These are phyloP conservation scores for Synergus itoensis DNA, from an alignment of 2,888 invertebrate genomes.

Conservation along the genomic window DNA sequence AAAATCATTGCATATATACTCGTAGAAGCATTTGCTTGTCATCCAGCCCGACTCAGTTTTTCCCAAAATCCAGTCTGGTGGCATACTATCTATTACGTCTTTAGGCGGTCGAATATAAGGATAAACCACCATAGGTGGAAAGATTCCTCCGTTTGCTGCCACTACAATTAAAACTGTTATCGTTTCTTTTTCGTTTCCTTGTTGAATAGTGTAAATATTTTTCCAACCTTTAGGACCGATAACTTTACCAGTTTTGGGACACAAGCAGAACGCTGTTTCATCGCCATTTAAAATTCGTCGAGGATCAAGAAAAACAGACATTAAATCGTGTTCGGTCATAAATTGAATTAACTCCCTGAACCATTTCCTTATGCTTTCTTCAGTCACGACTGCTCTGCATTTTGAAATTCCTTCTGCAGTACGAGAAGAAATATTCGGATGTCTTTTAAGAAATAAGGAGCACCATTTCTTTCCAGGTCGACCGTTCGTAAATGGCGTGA, in stretches of 20 bases:
- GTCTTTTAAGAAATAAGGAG: conserved; percentile 57
- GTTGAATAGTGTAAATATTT: conserved; percentile 50
- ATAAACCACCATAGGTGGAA: conserved; percentile 66
- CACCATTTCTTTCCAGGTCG: conserved; percentile 62
- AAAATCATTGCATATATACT: conserved; percentile 70
- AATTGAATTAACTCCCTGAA: conserved; percentile 46
- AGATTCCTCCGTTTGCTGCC: conserved; percentile 45
- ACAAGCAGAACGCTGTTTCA: conserved; percentile 50
- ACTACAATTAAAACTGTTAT: conserved; percentile 42
- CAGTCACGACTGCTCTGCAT: conserved; percentile 53
- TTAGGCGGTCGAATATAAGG: conserved; percentile 63
- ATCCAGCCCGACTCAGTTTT: conserved; percentile 69
- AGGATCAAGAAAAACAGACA: conserved; percentile 28
- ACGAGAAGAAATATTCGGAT: too few relatives aligned
- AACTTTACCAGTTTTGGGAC: conserved; percentile 49
- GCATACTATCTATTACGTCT: conserved; percentile 52
- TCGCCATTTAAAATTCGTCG: conserved; percentile 51
- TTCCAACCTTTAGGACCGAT: conserved; percentile 44
- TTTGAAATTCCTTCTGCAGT: too few relatives aligned
- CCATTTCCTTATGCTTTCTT: conserved; percentile 46
- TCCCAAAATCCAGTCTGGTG: conserved; percentile 63
- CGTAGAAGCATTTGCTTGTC: conserved; percentile 67
- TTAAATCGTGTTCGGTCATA: not conserved
- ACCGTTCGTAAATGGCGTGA: conserved; percentile 52
- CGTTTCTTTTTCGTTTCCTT: conserved; percentile 49